These are phyloP conservation scores for Alosa sapidissima DNA, from an alignment of 2,797 vertebrate species.

Conservation along the genomic window DNA sequence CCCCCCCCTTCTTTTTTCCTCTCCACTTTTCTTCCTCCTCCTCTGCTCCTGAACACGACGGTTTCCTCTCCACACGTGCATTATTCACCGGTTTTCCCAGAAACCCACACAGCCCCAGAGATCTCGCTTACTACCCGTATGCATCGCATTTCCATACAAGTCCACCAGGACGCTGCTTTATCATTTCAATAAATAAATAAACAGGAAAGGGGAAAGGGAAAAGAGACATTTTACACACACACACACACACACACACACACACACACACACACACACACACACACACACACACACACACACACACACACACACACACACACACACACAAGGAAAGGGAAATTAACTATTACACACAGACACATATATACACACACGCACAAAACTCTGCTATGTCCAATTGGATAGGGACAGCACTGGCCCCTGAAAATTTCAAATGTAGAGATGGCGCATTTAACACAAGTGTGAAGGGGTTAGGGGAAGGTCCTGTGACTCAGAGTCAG, in stretches of 20 bases:
- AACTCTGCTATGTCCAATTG: background rate
- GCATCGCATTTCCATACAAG: slow-evolving; percentile 50
- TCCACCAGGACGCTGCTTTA: slow-evolving; percentile 46
- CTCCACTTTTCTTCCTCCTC: background rate
- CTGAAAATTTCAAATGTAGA: background rate
- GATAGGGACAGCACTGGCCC: background rate
- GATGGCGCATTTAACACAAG: background rate
- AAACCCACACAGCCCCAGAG: slow-evolving; percentile 45
- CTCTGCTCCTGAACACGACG: background rate
- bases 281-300: background rate
- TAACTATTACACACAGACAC: background rate
- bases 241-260: slow-evolving; percentile 8
- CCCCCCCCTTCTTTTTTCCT: slow-evolving; percentile 25
- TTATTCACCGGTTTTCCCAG: slow-evolving; percentile 54
- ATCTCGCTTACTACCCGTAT: slow-evolving; percentile 26
- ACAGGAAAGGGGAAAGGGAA: slow-evolving; percentile 26
- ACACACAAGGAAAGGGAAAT: background rate
- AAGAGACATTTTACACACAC: background rate
- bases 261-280: slow-evolving; percentile 1
- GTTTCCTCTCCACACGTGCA: slow-evolving; percentile 45
- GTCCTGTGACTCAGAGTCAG: background rate
- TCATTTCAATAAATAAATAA: slow-evolving; percentile 49
- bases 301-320: background rate
- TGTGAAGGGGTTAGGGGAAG: background rate
- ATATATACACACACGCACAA: background rate